Evolutionary conservation across 2,113 vertebrate species (phyloP).

Genomic region (Dromas ardeola): DNA sequence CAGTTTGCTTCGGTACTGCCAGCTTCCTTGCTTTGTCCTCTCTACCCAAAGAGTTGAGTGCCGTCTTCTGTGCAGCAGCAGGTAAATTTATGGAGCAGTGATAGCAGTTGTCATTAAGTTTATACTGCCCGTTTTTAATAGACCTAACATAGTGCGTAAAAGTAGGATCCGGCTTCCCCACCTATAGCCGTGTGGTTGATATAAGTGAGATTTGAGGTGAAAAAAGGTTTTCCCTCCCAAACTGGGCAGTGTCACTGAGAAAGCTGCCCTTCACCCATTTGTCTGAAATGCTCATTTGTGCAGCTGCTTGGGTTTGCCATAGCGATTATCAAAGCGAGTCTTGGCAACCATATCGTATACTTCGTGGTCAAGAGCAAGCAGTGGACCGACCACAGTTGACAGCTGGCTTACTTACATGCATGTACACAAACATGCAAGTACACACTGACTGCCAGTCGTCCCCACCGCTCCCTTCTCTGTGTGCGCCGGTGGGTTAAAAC

Average conservation of each 20-base stretch:
- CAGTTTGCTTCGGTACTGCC: background rate
- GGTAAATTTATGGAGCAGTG: background rate
- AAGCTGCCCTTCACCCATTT: background rate
- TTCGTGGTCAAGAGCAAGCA: background rate
- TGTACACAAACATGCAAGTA: fast-evolving
- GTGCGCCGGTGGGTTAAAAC: fast-evolving
- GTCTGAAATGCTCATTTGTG: background rate
- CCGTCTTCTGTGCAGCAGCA: background rate
- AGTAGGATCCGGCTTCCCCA: background rate
- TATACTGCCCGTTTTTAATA: background rate
- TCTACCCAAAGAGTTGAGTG: background rate
- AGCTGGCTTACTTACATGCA: background rate
- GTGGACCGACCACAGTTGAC: background rate
- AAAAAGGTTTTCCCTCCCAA: background rate
- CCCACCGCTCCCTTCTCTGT: background rate
- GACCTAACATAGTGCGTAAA: background rate
- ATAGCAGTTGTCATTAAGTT: background rate
- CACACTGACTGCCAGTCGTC: fast-evolving
- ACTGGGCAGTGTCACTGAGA: background rate
- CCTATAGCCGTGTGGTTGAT: background rate
- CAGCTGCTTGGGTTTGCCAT: background rate
- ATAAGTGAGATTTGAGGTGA: background rate
- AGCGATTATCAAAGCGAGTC: background rate
- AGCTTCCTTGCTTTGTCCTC: background rate
- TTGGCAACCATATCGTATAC: background rate